Percentiles rank a stretch among this genome's conserved stretches.
Evolutionary conservation across 1,140 invertebrate species (phyloP).

Genomic region (Notospermus geniculatus): DNA sequence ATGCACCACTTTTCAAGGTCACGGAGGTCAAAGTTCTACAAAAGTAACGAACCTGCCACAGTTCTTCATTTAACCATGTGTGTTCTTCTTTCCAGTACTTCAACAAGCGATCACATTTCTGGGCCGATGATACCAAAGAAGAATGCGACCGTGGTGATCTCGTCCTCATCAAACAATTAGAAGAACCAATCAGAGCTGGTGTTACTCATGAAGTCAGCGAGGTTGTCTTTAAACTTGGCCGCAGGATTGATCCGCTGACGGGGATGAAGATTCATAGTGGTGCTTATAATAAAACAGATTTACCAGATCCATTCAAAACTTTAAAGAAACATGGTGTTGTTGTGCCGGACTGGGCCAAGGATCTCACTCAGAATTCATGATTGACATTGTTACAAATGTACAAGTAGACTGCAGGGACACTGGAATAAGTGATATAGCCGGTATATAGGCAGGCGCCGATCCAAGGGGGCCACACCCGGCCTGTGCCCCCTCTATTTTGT

Average conservation of each 20-base stretch:
- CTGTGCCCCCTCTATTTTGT: no score
- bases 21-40: no score
- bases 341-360: no score
- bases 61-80: no score
- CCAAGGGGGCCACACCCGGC: no score
- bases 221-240: slow-evolving; percentile 30
- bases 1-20: no score
- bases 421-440: no score
- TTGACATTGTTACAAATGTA: no score
- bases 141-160: slow-evolving; percentile 34
- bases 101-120: slow-evolving; percentile 27
- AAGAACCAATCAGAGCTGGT: slow-evolving; percentile 16
- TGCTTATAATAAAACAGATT: not conserved
- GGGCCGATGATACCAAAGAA: slow-evolving; percentile 27
- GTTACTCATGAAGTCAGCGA: slow-evolving; percentile 30
- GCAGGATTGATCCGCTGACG: slow-evolving; percentile 34
- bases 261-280: slow-evolving; percentile 29
- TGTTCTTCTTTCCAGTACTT: slow-evolving; percentile 34
- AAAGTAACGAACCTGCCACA: no score
- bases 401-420: no score
- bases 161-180: slow-evolving; percentile 29
- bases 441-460: no score
- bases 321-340: not conserved
- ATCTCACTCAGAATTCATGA: no score
- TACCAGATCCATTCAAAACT: slow-evolving; percentile 1